Evolutionary conservation across 1,140 invertebrate species (phyloP).

Genomic region (Leptopilina clavipes): DNA sequence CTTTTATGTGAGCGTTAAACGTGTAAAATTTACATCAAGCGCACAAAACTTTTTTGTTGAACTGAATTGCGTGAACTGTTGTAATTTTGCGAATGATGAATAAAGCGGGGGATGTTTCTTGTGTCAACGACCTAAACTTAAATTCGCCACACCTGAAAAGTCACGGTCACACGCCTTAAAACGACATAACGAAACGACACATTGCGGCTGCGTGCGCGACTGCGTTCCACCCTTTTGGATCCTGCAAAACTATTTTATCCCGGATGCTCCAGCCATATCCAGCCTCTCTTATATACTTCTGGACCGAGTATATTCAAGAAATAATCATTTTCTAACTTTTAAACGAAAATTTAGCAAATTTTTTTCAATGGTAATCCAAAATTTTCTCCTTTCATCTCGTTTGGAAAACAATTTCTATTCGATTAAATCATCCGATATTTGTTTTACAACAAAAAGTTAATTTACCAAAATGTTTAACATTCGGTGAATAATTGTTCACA

Average conservation of each 20-base stretch:
- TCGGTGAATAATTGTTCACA: too few species aligned
- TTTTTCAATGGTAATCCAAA: too few species aligned
- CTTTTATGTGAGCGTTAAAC: not conserved
- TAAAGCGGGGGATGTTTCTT: not conserved
- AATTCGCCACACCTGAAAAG: slow-evolving; percentile 30
- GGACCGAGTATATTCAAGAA: not conserved
- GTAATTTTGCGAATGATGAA: not conserved
- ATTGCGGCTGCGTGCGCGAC: slow-evolving; percentile 34
- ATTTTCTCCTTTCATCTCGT: too few species aligned
- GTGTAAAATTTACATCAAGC: not conserved
- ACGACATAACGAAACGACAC: slow-evolving; percentile 17
- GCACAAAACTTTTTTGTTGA: not conserved
- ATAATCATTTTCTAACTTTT: not conserved
- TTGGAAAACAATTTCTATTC: too few species aligned
- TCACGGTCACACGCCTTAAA: slow-evolving; percentile 33
- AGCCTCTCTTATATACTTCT: not conserved
- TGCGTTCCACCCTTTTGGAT: slow-evolving; percentile 11
- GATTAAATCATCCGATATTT: too few species aligned
- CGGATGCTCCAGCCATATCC: not conserved
- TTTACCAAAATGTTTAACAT: too few species aligned
- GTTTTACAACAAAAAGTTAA: too few species aligned
- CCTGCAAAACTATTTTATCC: slow-evolving; percentile 13
- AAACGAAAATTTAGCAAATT: not conserved
- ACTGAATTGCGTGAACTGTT: not conserved
- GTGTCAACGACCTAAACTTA: slow-evolving; percentile 32